phyloP scores from a whole-genome alignment of 2,888 invertebrate species.

The Ceramica pisi region DNA sequence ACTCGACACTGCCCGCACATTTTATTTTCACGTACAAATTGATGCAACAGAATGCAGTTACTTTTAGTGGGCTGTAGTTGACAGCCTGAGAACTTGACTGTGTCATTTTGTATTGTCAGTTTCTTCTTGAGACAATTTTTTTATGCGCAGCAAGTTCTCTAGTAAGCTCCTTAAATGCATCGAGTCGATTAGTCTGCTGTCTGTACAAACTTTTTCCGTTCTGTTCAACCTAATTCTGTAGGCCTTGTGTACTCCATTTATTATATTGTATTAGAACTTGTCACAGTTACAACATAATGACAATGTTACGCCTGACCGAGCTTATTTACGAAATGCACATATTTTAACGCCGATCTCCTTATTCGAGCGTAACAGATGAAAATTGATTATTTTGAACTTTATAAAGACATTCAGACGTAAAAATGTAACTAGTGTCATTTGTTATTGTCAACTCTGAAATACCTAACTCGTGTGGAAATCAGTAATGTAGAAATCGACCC shows the following conservation, averaged over 20 bases:
- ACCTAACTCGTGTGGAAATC: constrained; percentile 45
- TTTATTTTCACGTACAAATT: constrained; percentile 38
- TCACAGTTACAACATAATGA: constrained; percentile 72
- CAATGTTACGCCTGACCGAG: constrained; percentile 77
- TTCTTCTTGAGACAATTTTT: not conserved
- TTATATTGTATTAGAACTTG: constrained; percentile 73
- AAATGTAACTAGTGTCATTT: constrained; percentile 25
- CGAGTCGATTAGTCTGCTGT: constrained; percentile 2
- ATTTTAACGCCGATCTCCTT: constrained; percentile 68
- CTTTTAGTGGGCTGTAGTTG: constrained; percentile 25
- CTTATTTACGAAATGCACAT: constrained; percentile 81
- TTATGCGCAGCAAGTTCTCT: constrained; percentile 2
- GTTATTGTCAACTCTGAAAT: constrained; percentile 26
- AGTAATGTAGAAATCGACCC: constrained; percentile 43
- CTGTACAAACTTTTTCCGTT: constrained; percentile 45
- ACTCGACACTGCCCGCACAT: constrained; percentile 30
- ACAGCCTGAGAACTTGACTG: constrained; percentile 30
- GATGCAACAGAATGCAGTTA: constrained; percentile 46
- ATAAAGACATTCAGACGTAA: constrained; percentile 24
- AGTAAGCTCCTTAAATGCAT: not conserved
- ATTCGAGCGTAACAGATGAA: constrained; percentile 70
- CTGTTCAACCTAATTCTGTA: constrained; percentile 69
- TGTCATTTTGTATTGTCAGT: constrained; percentile 23
- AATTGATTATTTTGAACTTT: constrained; percentile 56
- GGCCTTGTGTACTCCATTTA: constrained; percentile 80